Conservation (phyloP, 2,888 invertebrate genomes). For the Eupithecia tripunctaria region DNA sequence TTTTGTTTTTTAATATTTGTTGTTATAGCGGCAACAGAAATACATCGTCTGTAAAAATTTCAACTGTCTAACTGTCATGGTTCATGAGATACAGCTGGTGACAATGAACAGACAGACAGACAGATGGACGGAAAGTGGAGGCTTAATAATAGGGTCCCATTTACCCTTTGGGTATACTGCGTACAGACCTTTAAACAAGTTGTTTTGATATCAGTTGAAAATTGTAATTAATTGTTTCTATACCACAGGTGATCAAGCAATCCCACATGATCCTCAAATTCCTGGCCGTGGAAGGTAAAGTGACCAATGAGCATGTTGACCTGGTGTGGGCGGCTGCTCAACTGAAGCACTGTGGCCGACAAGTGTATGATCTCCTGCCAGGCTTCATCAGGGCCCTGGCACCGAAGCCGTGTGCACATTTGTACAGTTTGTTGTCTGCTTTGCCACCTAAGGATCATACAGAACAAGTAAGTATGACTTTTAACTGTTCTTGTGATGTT, state of each 20-base stretch:
- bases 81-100: no score
- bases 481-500: not conserved
- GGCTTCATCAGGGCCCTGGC: constrained; percentile 95
- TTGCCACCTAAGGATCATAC: constrained; percentile 96
- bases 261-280: constrained; percentile 97
- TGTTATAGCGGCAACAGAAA: no score
- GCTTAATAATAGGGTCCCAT: no score
- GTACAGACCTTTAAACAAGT: not conserved
- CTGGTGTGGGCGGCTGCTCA: constrained; percentile 98
- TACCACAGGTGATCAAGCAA: constrained; percentile 92
- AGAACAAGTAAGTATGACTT: constrained; percentile 87
- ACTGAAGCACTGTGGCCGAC: constrained; percentile 96
- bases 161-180: not conserved
- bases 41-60: no score
- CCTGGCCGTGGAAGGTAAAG: constrained; percentile 95
- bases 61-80: no score
- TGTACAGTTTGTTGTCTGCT: constrained; percentile 93
- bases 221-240: not conserved
- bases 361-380: constrained; percentile 95
- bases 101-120: no score
- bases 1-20: no score
- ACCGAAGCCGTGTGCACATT: constrained; percentile 93
- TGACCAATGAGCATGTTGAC: constrained; percentile 95
- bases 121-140: no score
- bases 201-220: not conserved